Base-by-base conservation (phyloP, 2,113 vertebrate genomes). In the Clinocottus analis region DNA sequence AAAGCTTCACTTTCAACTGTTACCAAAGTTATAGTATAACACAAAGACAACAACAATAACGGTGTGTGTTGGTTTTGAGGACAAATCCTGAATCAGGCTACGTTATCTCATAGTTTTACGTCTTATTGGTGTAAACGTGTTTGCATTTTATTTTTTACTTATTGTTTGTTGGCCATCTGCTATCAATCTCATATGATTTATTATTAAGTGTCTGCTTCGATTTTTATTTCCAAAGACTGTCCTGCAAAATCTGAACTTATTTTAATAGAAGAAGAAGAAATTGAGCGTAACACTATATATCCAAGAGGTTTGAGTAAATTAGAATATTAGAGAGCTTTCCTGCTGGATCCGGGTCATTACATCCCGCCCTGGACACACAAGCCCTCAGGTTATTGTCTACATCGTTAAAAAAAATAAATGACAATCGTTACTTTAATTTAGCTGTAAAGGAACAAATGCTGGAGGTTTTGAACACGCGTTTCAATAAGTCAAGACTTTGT, bases 11-110 rank as follows among this genome's bases (percentile, higher is more conserved):
- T 55, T 16, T 53, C 33, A 25, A 14, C 25, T 39, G 71, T 47
- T 45, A 63, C 21, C 19, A 47, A 62, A 43, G 43, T 58, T 33
- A 31, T 29, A 43, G 43, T 64, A 49, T 70, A 35, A n/a, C 64
- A 31, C n/a, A n/a, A n/a, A n/a, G n/a, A 51, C 47, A 53, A 43
- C 47, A 55, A 25, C 27, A 45, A 31, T 39, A 59, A 29, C 16
- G 25, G 66, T 70, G 75, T 27, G 23, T 23, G 72, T 67, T 29
- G 17, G 12, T 41, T 27, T 8, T n/a, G 19, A 23, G 12, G 25
- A 61, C 23, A 55, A 61, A 23, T 58, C 25, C 16, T 31, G 45
- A 23, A 17, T 43, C 13, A 9, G 29, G 27, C 2, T 9, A 35
- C 10, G 33, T 21, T 62, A 55, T 27, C 12, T 21, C 5, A 5